Evolutionary conservation across 2,888 invertebrate genomes (phyloP), one percentile per base, ranked within the genome.

Genomic region (Spatulosminthurus flaviceps): DNA sequence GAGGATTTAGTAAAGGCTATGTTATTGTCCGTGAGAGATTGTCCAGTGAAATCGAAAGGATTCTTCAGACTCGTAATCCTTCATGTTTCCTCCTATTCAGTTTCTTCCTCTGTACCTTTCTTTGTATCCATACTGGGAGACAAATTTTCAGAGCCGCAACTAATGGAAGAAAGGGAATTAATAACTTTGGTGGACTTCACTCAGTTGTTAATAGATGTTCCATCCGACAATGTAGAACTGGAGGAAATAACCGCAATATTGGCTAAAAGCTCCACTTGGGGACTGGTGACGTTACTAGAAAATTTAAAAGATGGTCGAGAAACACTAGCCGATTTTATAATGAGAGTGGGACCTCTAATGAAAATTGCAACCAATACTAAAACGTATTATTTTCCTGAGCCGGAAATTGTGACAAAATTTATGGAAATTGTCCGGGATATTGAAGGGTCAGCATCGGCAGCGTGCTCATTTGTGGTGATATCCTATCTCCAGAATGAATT

Each of bases 31-130:
- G 5, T n/a, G n/a, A 2, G 16, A 0, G 28, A 51, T 43, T 28
- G 51, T 28, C 60, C 73, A n/a, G 26, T 73, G 24, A 73, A 28
- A 73, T 28, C 24, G 0, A 51, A 29, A 60, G 73, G 73, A 26
- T 73, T 73, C 60, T 60, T 60, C 26, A 43, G 73, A 28, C 7
- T 19, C 22, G 11, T 67, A 16, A 16, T 28, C 19, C 19, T 51
- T 51, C 51, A 51, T 19, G 16, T 34, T 34, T 34, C 34, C 9
- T 21, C 21, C 1, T 64, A 22, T 24, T 11, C 64, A 1, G 13
- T 64, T 64, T 64, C 13, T 64, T 64, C 64, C 22, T 64, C 26
- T 67, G 24, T 1, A 26, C 11, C 24, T 28, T 11, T 2, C 11
- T 66, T 7, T 1, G 28, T 5, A 67, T 13, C 1, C 28, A 11